A percentile compares a stretch with the other conserved stretches of the same genome.
Evolutionary conservation across 1,140 invertebrate species (phyloP).

Genomic region (Meloidogyne floridensis): DNA sequence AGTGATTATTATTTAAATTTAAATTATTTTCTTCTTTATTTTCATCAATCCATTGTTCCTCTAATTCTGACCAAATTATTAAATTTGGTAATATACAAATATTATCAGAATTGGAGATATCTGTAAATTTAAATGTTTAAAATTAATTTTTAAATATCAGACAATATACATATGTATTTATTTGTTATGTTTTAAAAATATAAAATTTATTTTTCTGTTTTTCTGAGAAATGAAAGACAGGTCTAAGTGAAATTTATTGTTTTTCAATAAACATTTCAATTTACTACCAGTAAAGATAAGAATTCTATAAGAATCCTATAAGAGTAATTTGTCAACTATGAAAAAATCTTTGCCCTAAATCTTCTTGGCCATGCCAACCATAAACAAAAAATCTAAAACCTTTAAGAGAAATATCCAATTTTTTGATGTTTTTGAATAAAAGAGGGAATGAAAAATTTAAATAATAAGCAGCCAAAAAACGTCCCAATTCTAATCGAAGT

Average conservation of each 20-base stretch:
- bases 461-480: slow-evolving; percentile 24
- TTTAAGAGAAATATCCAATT: neutral
- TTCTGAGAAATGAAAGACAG: neutral
- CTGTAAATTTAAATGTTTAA: neutral
- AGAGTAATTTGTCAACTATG: too few species aligned
- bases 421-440: slow-evolving; percentile 9
- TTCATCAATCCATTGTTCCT: neutral
- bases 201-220: neutral
- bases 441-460: slow-evolving; percentile 11
- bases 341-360: too few species aligned
- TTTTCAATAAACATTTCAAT: too few species aligned
- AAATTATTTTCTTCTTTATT: slow-evolving; percentile 7
- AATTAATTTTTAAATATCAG: too few species aligned
- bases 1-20: slow-evolving; percentile 12
- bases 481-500: slow-evolving; percentile 14
- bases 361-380: too few species aligned
- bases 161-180: too few species aligned
- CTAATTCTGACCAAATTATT: slow-evolving; percentile 21
- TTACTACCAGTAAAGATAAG: too few species aligned
- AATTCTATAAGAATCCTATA: neutral
- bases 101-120: neutral
- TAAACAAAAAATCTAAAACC: neutral
- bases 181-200: too few species aligned
- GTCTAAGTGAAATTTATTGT: too few species aligned
- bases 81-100: slow-evolving; percentile 21